Evolutionary conservation across 1,140 invertebrate species (phyloP).

Genomic region (Sinella curviseta): DNA sequence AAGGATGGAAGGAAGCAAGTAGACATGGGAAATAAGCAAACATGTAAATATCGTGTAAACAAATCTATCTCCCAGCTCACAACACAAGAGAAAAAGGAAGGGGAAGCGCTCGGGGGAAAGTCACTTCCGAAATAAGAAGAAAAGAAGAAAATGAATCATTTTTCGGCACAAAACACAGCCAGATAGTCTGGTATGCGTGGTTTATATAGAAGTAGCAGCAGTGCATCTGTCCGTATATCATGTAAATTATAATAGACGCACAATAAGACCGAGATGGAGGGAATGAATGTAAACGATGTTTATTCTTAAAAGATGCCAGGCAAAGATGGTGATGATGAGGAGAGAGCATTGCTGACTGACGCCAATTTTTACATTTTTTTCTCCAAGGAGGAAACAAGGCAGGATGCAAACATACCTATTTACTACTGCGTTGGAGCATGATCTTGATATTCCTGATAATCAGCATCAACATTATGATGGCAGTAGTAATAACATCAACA

Average conservation of each 20-base stretch:
- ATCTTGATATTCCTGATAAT: neutral
- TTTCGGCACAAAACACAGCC: too few species aligned
- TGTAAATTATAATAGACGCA: too few species aligned
- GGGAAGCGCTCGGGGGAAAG: neutral
- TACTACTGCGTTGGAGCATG: neutral
- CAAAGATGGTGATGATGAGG: too few species aligned
- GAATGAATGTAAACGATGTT: too few species aligned
- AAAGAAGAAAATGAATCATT: neutral
- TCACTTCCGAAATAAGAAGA: neutral
- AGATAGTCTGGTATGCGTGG: too few species aligned
- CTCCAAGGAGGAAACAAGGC: neutral
- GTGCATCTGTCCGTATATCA: too few species aligned
- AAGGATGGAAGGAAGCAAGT: neutral
- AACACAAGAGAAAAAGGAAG: neutral
- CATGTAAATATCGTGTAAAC: neutral
- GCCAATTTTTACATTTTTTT: neutral
- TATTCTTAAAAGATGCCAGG: too few species aligned
- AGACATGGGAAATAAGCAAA: neutral
- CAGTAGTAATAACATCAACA: neutral
- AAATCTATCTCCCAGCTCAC: neutral
- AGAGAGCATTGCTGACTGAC: neutral
- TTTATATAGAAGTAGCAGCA: too few species aligned
- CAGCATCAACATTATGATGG: neutral
- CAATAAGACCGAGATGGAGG: too few species aligned
- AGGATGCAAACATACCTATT: neutral